phyloP scores from a whole-genome alignment of 2,797 vertebrate genomes.

The Nannoperca obscura region DNA sequence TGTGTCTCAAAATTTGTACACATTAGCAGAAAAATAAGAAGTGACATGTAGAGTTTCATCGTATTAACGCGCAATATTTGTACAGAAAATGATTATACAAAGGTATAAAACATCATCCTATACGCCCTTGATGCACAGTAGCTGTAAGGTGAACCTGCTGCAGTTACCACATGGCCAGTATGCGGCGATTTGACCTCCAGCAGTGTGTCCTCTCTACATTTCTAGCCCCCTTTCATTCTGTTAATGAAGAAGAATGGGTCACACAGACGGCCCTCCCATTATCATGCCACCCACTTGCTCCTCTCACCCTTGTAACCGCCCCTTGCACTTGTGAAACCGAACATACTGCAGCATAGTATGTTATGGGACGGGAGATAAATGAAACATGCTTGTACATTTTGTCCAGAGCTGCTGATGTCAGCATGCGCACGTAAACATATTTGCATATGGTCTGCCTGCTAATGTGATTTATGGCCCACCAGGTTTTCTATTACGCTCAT shows the following conservation, averaged over 20 bases:
- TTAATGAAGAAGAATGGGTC: conserved; percentile 33
- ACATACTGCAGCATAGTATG: conserved; percentile 17
- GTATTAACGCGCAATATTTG: too few species aligned
- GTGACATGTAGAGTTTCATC: too few species aligned
- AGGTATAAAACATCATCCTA: not conserved
- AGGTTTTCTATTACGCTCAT: conserved; percentile 60
- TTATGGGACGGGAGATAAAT: conserved; percentile 51
- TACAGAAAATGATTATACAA: too few species aligned
- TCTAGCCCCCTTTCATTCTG: not conserved
- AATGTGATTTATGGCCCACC: conserved; percentile 71
- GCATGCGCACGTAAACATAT: conserved; percentile 63
- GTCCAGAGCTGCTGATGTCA: conserved; percentile 72
- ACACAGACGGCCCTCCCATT: conserved; percentile 30
- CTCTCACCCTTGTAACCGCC: conserved; percentile 1
- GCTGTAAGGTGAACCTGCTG: conserved; percentile 22
- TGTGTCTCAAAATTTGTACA: too few species aligned
- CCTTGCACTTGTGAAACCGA: conserved; percentile 18
- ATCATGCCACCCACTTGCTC: conserved; percentile 23
- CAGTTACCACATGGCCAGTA: conserved; percentile 15
- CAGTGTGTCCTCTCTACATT: conserved; percentile 21
- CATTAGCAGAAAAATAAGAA: too few species aligned
- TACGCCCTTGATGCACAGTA: conserved; percentile 28
- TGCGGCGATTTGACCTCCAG: conserved; percentile 19
- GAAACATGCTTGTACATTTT: conserved; percentile 63
- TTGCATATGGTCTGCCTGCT: conserved; percentile 74